Base-by-base conservation (phyloP, 2,797 vertebrate species). In the Parauchenoglanis punctatus region DNA sequence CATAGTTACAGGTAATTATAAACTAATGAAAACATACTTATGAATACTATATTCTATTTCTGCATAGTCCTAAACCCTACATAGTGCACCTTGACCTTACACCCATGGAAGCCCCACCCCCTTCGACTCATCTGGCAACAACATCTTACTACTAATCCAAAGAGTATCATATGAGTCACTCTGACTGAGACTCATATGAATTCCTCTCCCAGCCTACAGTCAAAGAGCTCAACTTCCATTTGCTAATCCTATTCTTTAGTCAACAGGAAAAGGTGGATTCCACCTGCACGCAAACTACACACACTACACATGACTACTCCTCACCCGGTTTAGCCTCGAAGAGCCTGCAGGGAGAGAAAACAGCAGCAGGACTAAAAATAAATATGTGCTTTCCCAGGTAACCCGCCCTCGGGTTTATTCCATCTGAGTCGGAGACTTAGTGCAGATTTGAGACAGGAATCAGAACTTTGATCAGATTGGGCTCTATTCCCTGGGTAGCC, bases 211-310 rank as follows among this genome's bases (percentile, higher is more conserved):
- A 67, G 15, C 90, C 87, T 90, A 91, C 91, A 90, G 89, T 94
- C 61, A 87, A 84, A 91, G 68, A 93, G 92, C 93, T 94, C 92
- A 92, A 92, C 93, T 94, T 94, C 92, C 91, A 88, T 92, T 88
- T 28, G 35, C 86, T 95, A 94, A 95, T 95, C 93, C 92, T 35
- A 0, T 84, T 90, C 92, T 92, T 95, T 91, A 93, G 91, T 92
- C 92, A 89, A 94, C 92, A 93, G 93, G 91, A 94, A 92, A 76
- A 87, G 90, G 89, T 35, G 91, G 94, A 95, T 95, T 94, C 94
- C 86, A 93, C 91, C 88, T 80, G 90, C 92, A 90, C 91, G 93
- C 89, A 89, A 88, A 89, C 92, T 93, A 91, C 31, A 86, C 87
- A 89, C 89, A 17, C 73, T 54, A 17, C 23, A 75, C 88, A 87